Percentiles rank a stretch among this genome's conserved stretches.
phyloP scores from a whole-genome alignment of 2,113 vertebrate genomes.

The Hirundichthys speculiger region DNA sequence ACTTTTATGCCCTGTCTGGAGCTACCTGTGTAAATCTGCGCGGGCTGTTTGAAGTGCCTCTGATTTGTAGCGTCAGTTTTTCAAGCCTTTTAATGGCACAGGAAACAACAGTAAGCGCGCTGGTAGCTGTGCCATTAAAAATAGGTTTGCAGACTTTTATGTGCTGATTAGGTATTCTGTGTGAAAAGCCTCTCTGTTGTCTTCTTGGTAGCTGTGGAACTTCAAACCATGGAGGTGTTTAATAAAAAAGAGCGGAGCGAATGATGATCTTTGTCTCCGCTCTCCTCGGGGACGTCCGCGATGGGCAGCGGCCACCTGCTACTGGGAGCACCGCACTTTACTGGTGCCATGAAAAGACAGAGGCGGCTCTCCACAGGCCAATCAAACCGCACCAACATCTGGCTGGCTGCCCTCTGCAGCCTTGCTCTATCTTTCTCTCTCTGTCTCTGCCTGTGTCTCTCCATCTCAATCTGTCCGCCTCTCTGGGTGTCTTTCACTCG shows the following conservation, averaged over 20 bases:
- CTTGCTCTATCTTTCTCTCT: conserved; percentile 57
- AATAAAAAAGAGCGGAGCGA: conserved; percentile 61
- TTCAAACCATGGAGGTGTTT: conserved; percentile 70
- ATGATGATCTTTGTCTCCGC: conserved; percentile 60
- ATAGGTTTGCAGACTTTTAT: conserved; percentile 53
- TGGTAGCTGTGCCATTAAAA: conserved; percentile 45
- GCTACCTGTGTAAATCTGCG: conserved; percentile 48
- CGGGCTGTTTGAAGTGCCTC: conserved; percentile 44
- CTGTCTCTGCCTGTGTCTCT: conserved; percentile 38
- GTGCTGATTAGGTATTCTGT: conserved; percentile 61
- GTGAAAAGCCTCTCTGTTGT: conserved; percentile 55
- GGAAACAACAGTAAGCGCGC: conserved; percentile 18
- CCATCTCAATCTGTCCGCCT: conserved; percentile 39
- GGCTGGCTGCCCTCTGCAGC: conserved; percentile 80
- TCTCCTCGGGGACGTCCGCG: conserved; percentile 36
- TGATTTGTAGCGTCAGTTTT: conserved; percentile 53
- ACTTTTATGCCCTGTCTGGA: conserved; percentile 38
- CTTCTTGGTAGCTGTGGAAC: conserved; percentile 35
- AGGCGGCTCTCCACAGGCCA: conserved; percentile 78
- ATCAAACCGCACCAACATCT: conserved; percentile 84
- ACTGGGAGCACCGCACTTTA: conserved; percentile 71
- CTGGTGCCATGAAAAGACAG: conserved; percentile 77
- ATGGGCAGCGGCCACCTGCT: conserved; percentile 76
- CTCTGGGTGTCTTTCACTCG: conserved; percentile 30
- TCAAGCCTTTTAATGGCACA: conserved; percentile 55